Evolutionary conservation across 2,888 invertebrate species (phyloP), one percentile per base, ranked within the genome.

Genomic region (Drosophila maculinotata): DNA sequence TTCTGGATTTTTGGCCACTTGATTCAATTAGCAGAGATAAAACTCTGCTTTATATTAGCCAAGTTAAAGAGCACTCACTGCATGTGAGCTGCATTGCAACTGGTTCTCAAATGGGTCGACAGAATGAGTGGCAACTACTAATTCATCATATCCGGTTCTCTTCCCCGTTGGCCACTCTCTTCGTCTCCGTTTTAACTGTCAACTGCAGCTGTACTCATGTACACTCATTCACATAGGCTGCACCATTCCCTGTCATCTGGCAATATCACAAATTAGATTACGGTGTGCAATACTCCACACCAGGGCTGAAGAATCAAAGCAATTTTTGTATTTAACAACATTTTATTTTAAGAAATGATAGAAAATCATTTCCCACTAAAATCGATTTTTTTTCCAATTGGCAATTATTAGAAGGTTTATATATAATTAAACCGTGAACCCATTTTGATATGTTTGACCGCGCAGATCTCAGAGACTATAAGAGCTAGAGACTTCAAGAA

Each of bases 191-290:
- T 52, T 44, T 8, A 52, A 25, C 31, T 71, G 47, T 51, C 51
- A 48, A 39, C 38, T 30, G 1, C 52, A 56, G 53, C 41, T 51
- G 25, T 23, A n/a, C n/a, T n/a, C n/a, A n/a, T n/a, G n/a, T n/a
- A n/a, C 36, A 38, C 47, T 33, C 38, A 51, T 45, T 36, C 25
- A 25, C 49, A 35, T 56, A 45, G 58, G 26, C 48, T 48, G 49
- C 52, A 39, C 68, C 68, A 59, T 45, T 62, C 48, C 48, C 47
- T 69, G 79, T 76, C 59, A 53, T 41, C 63, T 52, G 60, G 51
- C 57, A 44, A 64, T 71, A 58, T 59, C 74, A 58, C 69, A 79
- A 80, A 80, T 80, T 69, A 79, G 72, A 76, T 85, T 60, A 63
- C 53, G 23, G 26, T 78, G 48, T 49, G 35, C 33, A 9, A 23